Evolutionary conservation across 2,888 invertebrate genomes (phyloP).

Genomic region (Ypsolopha sequella): DNA sequence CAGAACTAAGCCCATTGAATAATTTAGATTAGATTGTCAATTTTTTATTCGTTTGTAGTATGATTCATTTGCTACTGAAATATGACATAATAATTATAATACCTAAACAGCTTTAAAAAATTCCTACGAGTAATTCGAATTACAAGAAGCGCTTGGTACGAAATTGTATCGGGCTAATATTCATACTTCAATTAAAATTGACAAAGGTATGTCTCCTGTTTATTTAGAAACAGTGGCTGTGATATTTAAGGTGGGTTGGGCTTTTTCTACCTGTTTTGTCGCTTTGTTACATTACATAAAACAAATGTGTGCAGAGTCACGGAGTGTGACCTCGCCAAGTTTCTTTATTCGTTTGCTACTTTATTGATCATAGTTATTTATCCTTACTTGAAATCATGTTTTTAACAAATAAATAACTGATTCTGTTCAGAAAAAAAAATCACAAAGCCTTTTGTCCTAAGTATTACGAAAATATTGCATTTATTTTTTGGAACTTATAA

Average conservation of each 20-base stretch:
- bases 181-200: constrained; percentile 46
- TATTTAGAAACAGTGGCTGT: constrained; percentile 34
- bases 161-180: constrained; percentile 31
- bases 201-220: constrained; percentile 29
- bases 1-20: too few species aligned
- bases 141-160: constrained; percentile 5
- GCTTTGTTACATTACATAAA: constrained; percentile 29
- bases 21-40: too few species aligned
- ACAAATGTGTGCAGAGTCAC: constrained; percentile 52
- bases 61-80: too few species aligned
- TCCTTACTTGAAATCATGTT: constrained; percentile 20
- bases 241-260: constrained; percentile 33
- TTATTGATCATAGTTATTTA: too few species aligned
- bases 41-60: too few species aligned
- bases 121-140: not conserved
- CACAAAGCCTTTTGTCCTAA: too few species aligned
- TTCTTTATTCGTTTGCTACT: constrained; percentile 36
- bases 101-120: not conserved
- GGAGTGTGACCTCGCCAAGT: constrained; percentile 27
- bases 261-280: constrained; percentile 49
- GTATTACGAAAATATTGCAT: too few species aligned
- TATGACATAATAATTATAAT: not conserved
- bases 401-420: not conserved
- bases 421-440: too few species aligned
- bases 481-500: too few species aligned